Evolutionary conservation across 2,797 vertebrate genomes (phyloP).

Genomic region (Hypotaenidia philippensis): DNA sequence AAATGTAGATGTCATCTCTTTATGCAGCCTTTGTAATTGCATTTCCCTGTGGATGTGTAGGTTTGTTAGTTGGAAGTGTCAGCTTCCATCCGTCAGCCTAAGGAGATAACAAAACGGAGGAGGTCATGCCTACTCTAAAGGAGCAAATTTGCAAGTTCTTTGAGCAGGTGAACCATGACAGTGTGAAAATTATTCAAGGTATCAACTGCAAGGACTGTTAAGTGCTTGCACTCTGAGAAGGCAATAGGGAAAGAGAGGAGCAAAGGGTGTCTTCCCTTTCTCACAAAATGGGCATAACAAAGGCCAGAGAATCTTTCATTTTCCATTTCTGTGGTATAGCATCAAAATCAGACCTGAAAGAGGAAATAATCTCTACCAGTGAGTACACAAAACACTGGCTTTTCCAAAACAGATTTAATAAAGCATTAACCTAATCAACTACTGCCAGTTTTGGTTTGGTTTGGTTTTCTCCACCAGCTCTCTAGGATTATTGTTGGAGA

Average conservation of each 20-base stretch:
- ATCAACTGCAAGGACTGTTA: not conserved
- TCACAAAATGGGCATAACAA: not conserved
- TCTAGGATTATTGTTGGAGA: not conserved
- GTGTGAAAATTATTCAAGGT: not conserved
- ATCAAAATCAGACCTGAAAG: not conserved
- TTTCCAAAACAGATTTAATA: not conserved
- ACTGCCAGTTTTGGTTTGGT: not conserved
- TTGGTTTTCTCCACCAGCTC: not conserved
- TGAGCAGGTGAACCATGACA: not conserved
- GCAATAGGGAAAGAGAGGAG: not conserved
- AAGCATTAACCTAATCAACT: not conserved
- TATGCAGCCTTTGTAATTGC: not conserved
- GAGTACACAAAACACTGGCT: accelerated
- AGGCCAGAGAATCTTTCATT: not conserved
- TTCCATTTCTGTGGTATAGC: not conserved
- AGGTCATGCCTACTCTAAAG: not conserved
- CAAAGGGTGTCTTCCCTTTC: not conserved
- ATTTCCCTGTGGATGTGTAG: not conserved
- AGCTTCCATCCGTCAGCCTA: not conserved
- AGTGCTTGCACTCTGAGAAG: accelerated
- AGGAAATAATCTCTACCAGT: not conserved
- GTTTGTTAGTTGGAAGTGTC: not conserved
- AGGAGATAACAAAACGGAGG: not conserved
- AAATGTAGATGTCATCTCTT: not conserved
- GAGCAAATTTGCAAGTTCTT: not conserved